Evolutionary conservation across 2,888 invertebrate genomes (phyloP), one percentile per base, ranked within the genome.

Genomic region (Octodonta nipae): DNA sequence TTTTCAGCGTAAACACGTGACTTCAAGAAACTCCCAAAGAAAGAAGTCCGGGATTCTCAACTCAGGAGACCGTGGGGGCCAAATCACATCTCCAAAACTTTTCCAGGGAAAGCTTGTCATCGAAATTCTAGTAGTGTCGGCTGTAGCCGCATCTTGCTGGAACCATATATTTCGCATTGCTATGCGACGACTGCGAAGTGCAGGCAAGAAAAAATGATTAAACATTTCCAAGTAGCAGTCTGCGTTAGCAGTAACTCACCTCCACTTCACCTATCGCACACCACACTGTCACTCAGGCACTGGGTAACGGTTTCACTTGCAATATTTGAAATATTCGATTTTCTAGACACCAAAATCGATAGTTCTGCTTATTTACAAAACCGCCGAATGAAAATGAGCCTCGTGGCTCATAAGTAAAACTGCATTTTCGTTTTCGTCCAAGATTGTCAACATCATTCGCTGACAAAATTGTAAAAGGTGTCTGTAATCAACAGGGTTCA

Each of bases 41-140:
- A 17, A 8, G 17, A 17, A 17, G 7, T 17, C 17, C 17, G 17
- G 17, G 17, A 17, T 17, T 8, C 6, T 17, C 7, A 17, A 8
- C 5, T 17, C 17, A 17, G 17, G 17, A 8, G 17, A 17, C 17
- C 17, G 17, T 17, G 17, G 5, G 17, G 17, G 17, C 17, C 17
- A 17, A 17, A 8, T 5, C 5, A 17, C 17, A 17, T 17, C 17
- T 17, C 17, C 17, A 17, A 17, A 17, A 17, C 17, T 6, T 17
- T 17, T 17, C 17, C 17, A 17, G 17, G 17, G 17, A 17, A 17
- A 17, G 17, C 17, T 17, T 17, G 17, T 17, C 17, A 17, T 17
- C 7, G 17, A 17, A 17, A 17, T 17, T 17, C 6, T 5, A 17
- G 17, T 8, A 17, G 17, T 17, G 17, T 17, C 6, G 17, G 17